A percentile compares a stretch with the other conserved stretches of the same genome.
Evolutionary conservation across 2,797 vertebrate species (phyloP).

Genomic region (Cyclura pinguis): DNA sequence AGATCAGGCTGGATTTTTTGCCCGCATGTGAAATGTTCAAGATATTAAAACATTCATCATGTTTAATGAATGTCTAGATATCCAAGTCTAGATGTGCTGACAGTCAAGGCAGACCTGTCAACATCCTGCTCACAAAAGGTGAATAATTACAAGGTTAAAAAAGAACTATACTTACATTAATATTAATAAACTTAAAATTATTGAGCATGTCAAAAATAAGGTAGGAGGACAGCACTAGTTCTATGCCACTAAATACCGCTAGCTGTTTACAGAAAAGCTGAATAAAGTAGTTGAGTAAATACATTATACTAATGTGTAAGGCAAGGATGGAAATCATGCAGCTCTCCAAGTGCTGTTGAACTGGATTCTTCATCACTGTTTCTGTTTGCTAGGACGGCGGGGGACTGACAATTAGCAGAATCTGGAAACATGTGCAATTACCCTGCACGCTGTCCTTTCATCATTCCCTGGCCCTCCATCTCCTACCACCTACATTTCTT

Average conservation of each 20-base stretch:
- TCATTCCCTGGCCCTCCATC: no score
- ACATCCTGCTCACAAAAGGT: conserved; percentile 1
- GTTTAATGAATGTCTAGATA: conserved; percentile 1
- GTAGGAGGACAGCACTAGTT: background rate
- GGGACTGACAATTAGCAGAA: no score
- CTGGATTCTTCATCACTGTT: no score
- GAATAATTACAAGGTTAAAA: conserved; percentile 29
- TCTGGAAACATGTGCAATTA: no score
- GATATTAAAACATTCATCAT: conserved; percentile 42
- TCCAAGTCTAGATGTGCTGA: background rate
- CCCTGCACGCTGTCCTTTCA: no score
- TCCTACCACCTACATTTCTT: no score
- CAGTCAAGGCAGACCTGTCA: background rate
- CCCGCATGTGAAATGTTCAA: conserved; percentile 25
- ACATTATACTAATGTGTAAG: background rate
- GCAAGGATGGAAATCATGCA: no score
- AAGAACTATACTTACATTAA: conserved; percentile 26
- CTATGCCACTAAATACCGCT: background rate
- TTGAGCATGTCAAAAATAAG: background rate
- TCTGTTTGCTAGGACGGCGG: no score
- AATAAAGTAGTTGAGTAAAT: background rate
- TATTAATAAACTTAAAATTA: conserved; percentile 24
- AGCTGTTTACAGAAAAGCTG: background rate
- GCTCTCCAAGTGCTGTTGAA: no score
- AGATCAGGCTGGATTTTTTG: conserved; percentile 39